Evolutionary conservation across 2,888 invertebrate genomes (phyloP).

Genomic region (Belgica antarctica): DNA sequence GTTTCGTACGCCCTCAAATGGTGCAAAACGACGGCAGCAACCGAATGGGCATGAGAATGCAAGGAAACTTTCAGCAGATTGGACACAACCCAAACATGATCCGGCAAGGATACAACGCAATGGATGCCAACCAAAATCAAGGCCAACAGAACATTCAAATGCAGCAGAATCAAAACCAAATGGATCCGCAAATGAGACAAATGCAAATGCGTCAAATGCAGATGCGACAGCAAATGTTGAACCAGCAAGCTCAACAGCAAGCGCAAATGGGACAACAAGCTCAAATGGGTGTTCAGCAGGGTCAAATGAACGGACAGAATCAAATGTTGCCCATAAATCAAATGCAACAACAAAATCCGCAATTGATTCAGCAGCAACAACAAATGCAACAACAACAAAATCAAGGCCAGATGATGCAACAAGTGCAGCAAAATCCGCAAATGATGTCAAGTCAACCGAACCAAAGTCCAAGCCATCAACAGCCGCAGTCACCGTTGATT

Average conservation of each 20-base stretch:
- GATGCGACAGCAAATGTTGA: slow-evolving; percentile 57
- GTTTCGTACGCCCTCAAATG: slow-evolving; percentile 55
- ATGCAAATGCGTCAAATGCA: slow-evolving; percentile 55
- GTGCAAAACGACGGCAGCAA: slow-evolving; percentile 24
- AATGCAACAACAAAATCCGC: slow-evolving; percentile 53
- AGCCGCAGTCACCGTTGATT: slow-evolving; percentile 55
- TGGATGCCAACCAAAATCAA: slow-evolving; percentile 48
- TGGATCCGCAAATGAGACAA: slow-evolving; percentile 50
- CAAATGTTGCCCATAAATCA: slow-evolving; percentile 50
- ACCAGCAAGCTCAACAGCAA: slow-evolving; percentile 51
- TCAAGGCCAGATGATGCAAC: slow-evolving; percentile 48
- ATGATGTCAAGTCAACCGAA: slow-evolving; percentile 49
- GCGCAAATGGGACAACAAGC: slow-evolving; percentile 53
- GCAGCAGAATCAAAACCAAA: slow-evolving; percentile 53
- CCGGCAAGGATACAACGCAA: slow-evolving; percentile 47
- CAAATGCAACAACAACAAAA: slow-evolving; percentile 50
- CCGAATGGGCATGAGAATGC: slow-evolving; percentile 41
- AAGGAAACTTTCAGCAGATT: slow-evolving; percentile 49
- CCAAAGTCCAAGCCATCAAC: slow-evolving; percentile 52
- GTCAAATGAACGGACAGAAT: slow-evolving; percentile 50
- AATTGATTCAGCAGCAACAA: slow-evolving; percentile 54
- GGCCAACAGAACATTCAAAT: slow-evolving; percentile 45
- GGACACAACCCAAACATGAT: slow-evolving; percentile 54
- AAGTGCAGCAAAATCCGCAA: slow-evolving; percentile 46
- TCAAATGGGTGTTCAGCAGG: slow-evolving; percentile 49